Conservation (phyloP, 2,113 vertebrate species). For the Sciurus niger region DNA sequence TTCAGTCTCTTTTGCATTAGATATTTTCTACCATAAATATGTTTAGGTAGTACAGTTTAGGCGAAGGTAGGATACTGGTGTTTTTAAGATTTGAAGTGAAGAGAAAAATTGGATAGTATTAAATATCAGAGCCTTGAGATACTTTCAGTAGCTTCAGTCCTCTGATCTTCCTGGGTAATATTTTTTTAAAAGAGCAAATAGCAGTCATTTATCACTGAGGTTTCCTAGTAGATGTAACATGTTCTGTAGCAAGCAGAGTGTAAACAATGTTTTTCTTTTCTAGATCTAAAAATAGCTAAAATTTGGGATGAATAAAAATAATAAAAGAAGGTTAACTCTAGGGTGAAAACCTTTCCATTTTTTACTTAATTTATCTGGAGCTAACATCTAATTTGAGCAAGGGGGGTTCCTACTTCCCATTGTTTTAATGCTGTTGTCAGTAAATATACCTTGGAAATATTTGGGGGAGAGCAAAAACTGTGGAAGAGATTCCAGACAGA, state of each 20-base stretch:
- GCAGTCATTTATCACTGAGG: not conserved
- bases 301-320: conserved; percentile 42
- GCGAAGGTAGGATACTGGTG: not conserved
- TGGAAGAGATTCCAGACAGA: not conserved
- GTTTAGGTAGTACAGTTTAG: conserved; percentile 30
- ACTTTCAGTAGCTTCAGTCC: not conserved
- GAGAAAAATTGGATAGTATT: not conserved
- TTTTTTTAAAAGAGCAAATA: conserved; percentile 20
- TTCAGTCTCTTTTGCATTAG: not conserved
- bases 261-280: conserved; percentile 56
- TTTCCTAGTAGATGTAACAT: not conserved
- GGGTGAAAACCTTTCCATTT: not conserved
- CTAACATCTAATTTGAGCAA: conserved; percentile 21
- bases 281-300: not conserved
- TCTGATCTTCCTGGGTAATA: not conserved
- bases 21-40: not conserved
- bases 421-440: not conserved
- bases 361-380: not conserved
- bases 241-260: conserved; percentile 3
- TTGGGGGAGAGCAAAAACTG: not conserved
- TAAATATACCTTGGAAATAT: not conserved
- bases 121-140: conserved; percentile 56
- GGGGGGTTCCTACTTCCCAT: not conserved
- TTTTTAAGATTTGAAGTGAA: conserved; percentile 53
- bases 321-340: not conserved